phyloP scores from a whole-genome alignment of 2,888 invertebrate genomes.

The Boloria euphrosyne region DNA sequence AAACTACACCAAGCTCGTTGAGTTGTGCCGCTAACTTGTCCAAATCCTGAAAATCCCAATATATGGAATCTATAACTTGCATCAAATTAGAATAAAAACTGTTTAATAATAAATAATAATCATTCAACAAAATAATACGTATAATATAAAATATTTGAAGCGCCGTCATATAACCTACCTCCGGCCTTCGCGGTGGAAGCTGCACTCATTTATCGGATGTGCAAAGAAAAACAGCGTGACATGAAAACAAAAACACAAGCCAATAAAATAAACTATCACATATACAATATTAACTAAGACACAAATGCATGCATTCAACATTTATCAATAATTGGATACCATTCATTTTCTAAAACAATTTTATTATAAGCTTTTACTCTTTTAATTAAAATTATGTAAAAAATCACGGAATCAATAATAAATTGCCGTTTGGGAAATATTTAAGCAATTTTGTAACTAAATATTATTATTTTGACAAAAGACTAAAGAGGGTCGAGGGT shows the following conservation, averaged over 20 bases:
- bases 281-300: conserved; percentile 44
- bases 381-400: too few species aligned
- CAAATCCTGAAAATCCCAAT: conserved; percentile 87
- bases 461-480: too few species aligned
- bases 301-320: conserved; percentile 24
- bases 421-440: too few species aligned
- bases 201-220: conserved; percentile 77
- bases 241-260: conserved; percentile 76
- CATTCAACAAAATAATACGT: neutral
- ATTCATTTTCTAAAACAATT: neutral
- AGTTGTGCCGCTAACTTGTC: conserved; percentile 98
- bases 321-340: neutral
- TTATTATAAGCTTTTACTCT: neutral
- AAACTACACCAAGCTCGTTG: conserved; percentile 94
- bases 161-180: conserved; percentile 85
- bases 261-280: conserved; percentile 55
- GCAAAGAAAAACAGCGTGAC: conserved; percentile 81
- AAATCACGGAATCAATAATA: too few species aligned
- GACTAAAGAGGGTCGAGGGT: too few species aligned
- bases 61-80: neutral
- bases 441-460: too few species aligned
- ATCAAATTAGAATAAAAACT: too few species aligned
- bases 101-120: neutral
- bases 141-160: conserved; percentile 6
- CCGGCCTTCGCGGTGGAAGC: conserved; percentile 94